These are phyloP conservation scores for Macrostomum lignano DNA, from an alignment of 1,140 invertebrate genomes.

Conservation along the genomic window DNA sequence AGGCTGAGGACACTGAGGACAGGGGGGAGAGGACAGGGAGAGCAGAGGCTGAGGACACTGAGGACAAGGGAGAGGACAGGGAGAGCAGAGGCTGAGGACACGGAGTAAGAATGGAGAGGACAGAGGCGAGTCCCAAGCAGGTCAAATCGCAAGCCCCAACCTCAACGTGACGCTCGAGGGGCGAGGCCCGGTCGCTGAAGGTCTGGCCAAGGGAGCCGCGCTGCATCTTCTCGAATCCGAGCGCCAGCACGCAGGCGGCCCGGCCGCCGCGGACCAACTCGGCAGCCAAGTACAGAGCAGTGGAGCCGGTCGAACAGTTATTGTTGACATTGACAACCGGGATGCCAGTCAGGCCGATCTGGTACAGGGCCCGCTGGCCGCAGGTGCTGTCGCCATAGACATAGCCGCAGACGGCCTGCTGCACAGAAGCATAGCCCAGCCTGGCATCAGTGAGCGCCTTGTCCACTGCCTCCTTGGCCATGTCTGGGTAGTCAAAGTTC, in stretches of 20 bases:
- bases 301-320: constrained; percentile 80
- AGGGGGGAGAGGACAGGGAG: too few species aligned
- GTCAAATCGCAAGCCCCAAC: constrained; percentile 46
- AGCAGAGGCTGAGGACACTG: too few species aligned
- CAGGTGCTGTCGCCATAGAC: constrained; percentile 81
- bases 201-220: constrained; percentile 44
- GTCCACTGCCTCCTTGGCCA: constrained; percentile 53
- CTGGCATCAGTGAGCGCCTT: constrained; percentile 60
- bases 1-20: too few species aligned
- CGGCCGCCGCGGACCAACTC: constrained; percentile 54
- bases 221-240: constrained; percentile 96
- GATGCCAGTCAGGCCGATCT: constrained; percentile 76
- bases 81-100: too few species aligned
- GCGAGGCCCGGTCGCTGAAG: constrained; percentile 61
- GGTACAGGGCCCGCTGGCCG: constrained; percentile 72
- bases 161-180: constrained; percentile 64
- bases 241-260: constrained; percentile 54
- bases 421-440: constrained; percentile 45
- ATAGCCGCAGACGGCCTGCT: constrained; percentile 70
- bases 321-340: constrained; percentile 93
- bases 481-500: constrained; percentile 64
- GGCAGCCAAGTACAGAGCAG: constrained; percentile 58
- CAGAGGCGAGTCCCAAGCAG: too few species aligned
- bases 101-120: too few species aligned
- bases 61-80: too few species aligned